Percentiles rank a stretch among this genome's conserved stretches.
These are phyloP conservation scores for Meiosimyza platycephala DNA, from an alignment of 2,888 invertebrate species.

Conservation along the genomic window DNA sequence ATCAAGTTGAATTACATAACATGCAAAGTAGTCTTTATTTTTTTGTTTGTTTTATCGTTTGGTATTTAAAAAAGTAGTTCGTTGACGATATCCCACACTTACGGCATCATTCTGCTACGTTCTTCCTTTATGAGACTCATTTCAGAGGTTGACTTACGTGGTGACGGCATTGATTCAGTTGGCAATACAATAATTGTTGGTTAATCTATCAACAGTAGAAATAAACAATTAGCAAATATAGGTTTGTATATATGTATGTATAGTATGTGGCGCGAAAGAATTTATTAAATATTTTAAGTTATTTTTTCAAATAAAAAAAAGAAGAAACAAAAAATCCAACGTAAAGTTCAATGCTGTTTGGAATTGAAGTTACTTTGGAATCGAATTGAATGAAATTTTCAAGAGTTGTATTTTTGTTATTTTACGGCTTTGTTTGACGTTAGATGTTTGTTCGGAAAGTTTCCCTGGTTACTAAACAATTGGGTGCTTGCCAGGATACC, in stretches of 20 bases:
- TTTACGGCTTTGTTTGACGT: constrained; percentile 23
- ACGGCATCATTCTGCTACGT: constrained; percentile 65
- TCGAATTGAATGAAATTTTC: background rate
- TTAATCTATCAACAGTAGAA: too few species aligned
- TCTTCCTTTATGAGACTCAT: constrained; percentile 70
- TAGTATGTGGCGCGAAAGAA: too few species aligned
- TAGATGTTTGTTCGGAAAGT: constrained; percentile 28
- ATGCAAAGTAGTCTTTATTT: background rate
- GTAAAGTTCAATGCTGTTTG: constrained; percentile 21
- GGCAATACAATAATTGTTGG: background rate
- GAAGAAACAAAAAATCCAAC: constrained; percentile 26
- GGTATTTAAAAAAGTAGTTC: too few species aligned
- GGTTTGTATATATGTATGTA: too few species aligned
- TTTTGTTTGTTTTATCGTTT: too few species aligned
- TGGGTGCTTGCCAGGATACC: constrained; percentile 17
- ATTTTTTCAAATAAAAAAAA: constrained; percentile 15
- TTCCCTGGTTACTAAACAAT: constrained; percentile 37
- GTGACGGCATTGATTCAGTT: constrained; percentile 54
- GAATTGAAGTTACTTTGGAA: background rate
- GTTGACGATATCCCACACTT: constrained; percentile 45
- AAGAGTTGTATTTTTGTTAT: background rate
- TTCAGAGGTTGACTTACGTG: constrained; percentile 67
- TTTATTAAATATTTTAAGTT: background rate
- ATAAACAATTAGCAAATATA: too few species aligned
- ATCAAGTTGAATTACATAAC: background rate